These are phyloP conservation scores for Dreissena polymorpha DNA, from an alignment of 1,140 invertebrate species.

Conservation along the genomic window DNA sequence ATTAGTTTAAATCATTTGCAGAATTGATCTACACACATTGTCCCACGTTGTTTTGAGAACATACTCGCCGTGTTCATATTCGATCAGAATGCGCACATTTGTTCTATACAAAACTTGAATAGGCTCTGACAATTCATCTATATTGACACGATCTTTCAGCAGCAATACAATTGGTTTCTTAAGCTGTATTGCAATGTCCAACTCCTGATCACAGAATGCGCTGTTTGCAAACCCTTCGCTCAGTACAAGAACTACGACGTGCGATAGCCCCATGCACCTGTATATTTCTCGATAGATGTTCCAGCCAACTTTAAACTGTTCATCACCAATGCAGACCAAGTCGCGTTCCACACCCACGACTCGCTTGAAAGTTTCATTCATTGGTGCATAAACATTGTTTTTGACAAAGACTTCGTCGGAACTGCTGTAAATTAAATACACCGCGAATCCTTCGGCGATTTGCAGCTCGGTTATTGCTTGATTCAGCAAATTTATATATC, in stretches of 20 bases:
- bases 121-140: background rate
- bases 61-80: conserved; percentile 2
- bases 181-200: background rate
- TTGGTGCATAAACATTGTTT: background rate
- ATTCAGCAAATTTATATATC: too few species aligned
- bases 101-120: background rate
- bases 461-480: too few species aligned
- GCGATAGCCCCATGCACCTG: background rate
- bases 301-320: background rate
- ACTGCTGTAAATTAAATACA: background rate
- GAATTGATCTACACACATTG: conserved; percentile 19
- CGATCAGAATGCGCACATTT: background rate
- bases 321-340: conserved; percentile 3
- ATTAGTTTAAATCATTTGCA: background rate
- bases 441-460: too few species aligned
- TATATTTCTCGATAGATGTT: conserved; percentile 1
- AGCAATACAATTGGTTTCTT: conserved; percentile 10
- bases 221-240: background rate
- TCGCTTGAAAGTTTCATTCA: background rate
- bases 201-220: conserved; percentile 5
- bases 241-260: background rate
- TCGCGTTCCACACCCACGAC: background rate
- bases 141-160: conserved; percentile 6
- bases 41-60: conserved; percentile 15
- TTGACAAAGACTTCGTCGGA: conserved; percentile 14